Conservation (phyloP, 2,888 invertebrate species). For the Pasiphila rectangulata region DNA sequence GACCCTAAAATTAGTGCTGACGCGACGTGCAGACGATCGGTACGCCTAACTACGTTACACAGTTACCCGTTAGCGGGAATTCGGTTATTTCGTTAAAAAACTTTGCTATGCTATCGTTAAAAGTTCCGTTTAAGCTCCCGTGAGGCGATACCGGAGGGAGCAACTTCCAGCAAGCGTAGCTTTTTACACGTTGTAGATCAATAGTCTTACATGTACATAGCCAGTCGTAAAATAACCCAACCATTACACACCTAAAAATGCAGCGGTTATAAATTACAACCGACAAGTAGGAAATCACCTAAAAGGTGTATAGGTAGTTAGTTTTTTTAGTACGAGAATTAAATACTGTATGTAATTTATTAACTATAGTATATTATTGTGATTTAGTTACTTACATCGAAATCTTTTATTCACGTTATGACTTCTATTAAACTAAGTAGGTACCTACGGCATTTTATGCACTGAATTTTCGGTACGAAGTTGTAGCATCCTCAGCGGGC, state of each 20-base stretch:
- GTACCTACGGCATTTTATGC: too few species aligned
- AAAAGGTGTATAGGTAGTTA: too few species aligned
- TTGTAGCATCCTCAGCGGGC: slow-evolving; percentile 38
- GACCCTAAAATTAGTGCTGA: slow-evolving; percentile 31
- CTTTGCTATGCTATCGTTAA: slow-evolving; percentile 72
- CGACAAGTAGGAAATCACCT: too few species aligned
- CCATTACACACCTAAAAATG: too few species aligned
- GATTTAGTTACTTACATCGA: too few species aligned
- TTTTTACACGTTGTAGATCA: slow-evolving; percentile 12
- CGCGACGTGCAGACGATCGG: slow-evolving; percentile 32
- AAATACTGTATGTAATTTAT: neutral
- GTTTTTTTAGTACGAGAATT: too few species aligned
- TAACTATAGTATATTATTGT: neutral
- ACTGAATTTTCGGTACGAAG: neutral
- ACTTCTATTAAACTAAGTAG: too few species aligned
- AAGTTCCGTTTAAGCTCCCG: slow-evolving; percentile 72
- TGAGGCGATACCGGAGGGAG: slow-evolving; percentile 45
- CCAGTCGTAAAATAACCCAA: too few species aligned
- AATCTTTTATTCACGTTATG: too few species aligned
- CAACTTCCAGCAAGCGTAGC: slow-evolving; percentile 25
- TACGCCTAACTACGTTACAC: slow-evolving; percentile 28
- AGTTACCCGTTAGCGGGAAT: slow-evolving; percentile 61
- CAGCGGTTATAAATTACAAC: neutral
- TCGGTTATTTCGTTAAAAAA: slow-evolving; percentile 79
- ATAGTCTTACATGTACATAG: slow-evolving; percentile 12